Base-by-base conservation (phyloP, 2,113 vertebrate genomes). In the Festucalex cinctus region DNA sequence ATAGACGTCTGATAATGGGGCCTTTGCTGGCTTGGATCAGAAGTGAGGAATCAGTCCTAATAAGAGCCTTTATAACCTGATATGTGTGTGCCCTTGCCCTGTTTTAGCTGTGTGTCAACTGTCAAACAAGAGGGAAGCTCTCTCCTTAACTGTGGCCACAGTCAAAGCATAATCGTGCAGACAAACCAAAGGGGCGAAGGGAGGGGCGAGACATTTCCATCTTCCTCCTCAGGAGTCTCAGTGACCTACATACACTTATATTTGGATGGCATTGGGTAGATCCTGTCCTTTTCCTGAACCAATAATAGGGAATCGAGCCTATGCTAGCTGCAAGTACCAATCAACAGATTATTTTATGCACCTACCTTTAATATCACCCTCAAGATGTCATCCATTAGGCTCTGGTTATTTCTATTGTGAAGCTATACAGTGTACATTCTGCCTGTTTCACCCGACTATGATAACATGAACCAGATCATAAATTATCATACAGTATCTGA, bases 121-220 rank as follows among this genome's bases (percentile, higher is more conserved):
- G 76, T 63, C 76, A 71, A 76, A n/a, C 58, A 39, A 44, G 46
- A 59, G 6, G 60, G 14, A 54, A 56, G 63, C 71, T 65, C 56
- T 62, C 46, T 60, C 69, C 48, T 68, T 78, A 76, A 85, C 77
- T 58, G 77, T 83, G 78, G 75, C 62, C 63, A 44, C 77, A 76
- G 75, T 77, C 73, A 65, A 69, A 69, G 61, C 61, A 71, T 86
- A 76, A 78, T 79, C 73, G 78, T 72, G 63, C 74, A 65, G 68
- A 44, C 63, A 24, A 75, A 68, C 75, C 73, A 74, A 71, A 60
- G 16, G 63, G 63, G 73, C 71, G 44, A 37, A 48, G 22, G 51
- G 12, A 58, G 24, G 51, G 68, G 54, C 69, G 65, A 78, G 75
- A 80, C 78, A 68, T 75, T 74, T 83, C 64, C 70, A 77, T 81